Percentiles rank a stretch among this genome's conserved stretches.
These are phyloP conservation scores for Girardinichthys multiradiatus DNA, from an alignment of 2,113 vertebrate genomes.

Conservation along the genomic window DNA sequence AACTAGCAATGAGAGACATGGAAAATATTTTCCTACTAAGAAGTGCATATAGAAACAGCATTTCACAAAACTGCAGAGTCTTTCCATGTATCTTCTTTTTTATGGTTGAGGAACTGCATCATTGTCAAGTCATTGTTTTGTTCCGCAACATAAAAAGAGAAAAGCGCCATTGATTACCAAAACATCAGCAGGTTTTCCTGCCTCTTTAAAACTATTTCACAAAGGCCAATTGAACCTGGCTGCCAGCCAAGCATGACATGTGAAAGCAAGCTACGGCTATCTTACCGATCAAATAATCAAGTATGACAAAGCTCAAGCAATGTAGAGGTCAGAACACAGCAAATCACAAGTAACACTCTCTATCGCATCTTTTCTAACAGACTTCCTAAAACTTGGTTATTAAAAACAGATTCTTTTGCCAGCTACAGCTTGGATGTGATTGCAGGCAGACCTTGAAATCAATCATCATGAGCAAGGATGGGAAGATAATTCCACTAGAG, in stretches of 20 bases:
- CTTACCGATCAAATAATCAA: slow-evolving; percentile 10
- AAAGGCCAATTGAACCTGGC: not conserved
- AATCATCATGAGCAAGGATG: slow-evolving; percentile 60
- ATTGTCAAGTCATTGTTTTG: not conserved
- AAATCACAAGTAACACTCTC: slow-evolving; percentile 65
- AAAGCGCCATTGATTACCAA: no score
- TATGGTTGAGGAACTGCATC: slow-evolving; percentile 7
- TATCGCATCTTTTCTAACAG: slow-evolving; percentile 48
- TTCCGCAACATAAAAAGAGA: not conserved
- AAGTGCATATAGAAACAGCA: no score
- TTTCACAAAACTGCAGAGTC: not conserved
- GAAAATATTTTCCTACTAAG: not conserved
- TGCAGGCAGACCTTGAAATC: slow-evolving; percentile 72
- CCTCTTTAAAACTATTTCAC: not conserved
- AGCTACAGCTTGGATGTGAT: slow-evolving; percentile 53
- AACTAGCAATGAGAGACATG: not conserved
- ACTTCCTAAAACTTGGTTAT: slow-evolving; percentile 61
- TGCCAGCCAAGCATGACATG: slow-evolving; percentile 15
- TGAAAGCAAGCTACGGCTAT: not conserved
- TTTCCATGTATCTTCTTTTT: not conserved
- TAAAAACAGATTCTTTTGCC: slow-evolving; percentile 59
- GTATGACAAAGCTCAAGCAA: slow-evolving; percentile 23
- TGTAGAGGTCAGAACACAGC: slow-evolving; percentile 61
- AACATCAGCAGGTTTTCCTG: not conserved
- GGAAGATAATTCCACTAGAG: slow-evolving; percentile 59